Conservation (phyloP, 2,113 vertebrate genomes). For the Planiliza haematocheilus region DNA sequence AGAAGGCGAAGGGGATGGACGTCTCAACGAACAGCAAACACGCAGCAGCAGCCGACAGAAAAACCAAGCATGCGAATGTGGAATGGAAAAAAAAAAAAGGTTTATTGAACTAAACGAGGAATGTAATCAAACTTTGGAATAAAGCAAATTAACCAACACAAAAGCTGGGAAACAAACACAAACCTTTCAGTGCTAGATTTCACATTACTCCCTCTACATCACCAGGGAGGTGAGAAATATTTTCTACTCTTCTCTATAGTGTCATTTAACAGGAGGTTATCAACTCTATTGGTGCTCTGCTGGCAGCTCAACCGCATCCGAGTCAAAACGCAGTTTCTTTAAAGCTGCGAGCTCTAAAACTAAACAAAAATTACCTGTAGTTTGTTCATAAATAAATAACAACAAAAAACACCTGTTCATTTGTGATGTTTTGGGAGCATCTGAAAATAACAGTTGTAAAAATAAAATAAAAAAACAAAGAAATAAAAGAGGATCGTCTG, state of each 20-base stretch:
- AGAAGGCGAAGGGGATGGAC: not conserved
- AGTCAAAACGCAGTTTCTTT: slow-evolving; percentile 12
- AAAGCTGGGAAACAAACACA: slow-evolving; percentile 33
- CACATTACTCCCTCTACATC: slow-evolving; percentile 22
- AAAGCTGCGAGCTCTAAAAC: slow-evolving; percentile 22
- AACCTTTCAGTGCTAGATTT: slow-evolving; percentile 17
- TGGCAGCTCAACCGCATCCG: slow-evolving; percentile 11
- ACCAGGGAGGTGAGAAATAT: slow-evolving; percentile 1
- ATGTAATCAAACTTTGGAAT: slow-evolving; percentile 56
- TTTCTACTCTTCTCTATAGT: slow-evolving; percentile 11
- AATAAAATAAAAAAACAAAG: slow-evolving; percentile 12
- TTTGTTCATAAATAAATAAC: slow-evolving; percentile 52
- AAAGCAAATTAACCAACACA: slow-evolving; percentile 42
- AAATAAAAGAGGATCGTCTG: too few species aligned
- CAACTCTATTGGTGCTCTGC: slow-evolving; percentile 39
- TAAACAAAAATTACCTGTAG: slow-evolving; percentile 26
- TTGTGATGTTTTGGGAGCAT: slow-evolving; percentile 37
- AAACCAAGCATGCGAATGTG: slow-evolving; percentile 60
- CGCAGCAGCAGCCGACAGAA: not conserved
- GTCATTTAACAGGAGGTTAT: slow-evolving; percentile 23
- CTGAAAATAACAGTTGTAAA: slow-evolving; percentile 40
- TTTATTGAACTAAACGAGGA: slow-evolving; percentile 74
- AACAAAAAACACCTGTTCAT: slow-evolving; percentile 32
- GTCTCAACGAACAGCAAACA: slow-evolving; percentile 26
- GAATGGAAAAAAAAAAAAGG: slow-evolving; percentile 49